These are phyloP conservation scores for Coelopa pilipes DNA, from an alignment of 2,888 invertebrate species.

Conservation along the genomic window DNA sequence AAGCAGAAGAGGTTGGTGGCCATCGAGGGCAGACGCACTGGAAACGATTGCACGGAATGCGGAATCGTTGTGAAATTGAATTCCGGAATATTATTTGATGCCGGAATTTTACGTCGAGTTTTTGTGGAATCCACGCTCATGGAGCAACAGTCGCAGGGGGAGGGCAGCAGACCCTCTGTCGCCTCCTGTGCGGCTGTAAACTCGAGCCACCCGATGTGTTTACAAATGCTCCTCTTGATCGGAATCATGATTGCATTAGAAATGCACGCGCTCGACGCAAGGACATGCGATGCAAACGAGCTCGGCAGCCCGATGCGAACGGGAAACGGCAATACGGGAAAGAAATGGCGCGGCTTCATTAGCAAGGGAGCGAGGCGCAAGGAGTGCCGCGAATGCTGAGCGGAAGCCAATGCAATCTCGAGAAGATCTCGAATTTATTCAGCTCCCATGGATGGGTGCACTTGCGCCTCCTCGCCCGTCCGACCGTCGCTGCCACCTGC, in stretches of 20 bases:
- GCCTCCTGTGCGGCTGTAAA: background rate
- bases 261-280: background rate
- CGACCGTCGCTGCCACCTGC: background rate
- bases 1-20: no score
- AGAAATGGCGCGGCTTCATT: slow-evolving; percentile 14
- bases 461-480: background rate
- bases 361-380: background rate
- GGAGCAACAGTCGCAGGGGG: no score
- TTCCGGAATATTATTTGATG: no score
- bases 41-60: no score
- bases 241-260: background rate
- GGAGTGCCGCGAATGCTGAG: slow-evolving; percentile 1
- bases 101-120: no score
- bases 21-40: no score
- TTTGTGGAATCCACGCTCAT: no score
- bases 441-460: background rate
- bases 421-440: background rate
- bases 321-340: background rate
- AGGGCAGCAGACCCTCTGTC: no score
- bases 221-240: background rate
- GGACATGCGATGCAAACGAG: slow-evolving; percentile 5
- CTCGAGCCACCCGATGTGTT: background rate
- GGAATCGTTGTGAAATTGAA: no score
- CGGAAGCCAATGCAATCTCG: slow-evolving; percentile 18
- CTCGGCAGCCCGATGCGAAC: background rate